Percentiles rank a stretch among this genome's conserved stretches.
These are phyloP conservation scores for Aplocera efformata DNA, from an alignment of 2,888 invertebrate genomes.

Conservation along the genomic window DNA sequence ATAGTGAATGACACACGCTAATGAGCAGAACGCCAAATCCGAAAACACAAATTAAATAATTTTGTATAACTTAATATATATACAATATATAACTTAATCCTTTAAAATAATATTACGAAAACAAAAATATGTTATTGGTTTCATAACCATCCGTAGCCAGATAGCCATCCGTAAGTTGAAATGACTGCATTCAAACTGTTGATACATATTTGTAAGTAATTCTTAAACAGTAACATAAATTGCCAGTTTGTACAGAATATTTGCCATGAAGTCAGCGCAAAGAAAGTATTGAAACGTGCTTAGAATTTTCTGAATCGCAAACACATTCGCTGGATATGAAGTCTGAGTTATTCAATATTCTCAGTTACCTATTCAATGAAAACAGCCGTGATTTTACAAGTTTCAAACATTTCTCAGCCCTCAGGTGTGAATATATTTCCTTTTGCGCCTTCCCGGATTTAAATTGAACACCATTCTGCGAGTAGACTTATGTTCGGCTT, in stretches of 20 bases:
- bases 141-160: too few relatives aligned
- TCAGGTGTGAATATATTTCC: constrained; percentile 26
- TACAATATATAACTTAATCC: too few relatives aligned
- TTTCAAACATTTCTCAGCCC: constrained; percentile 28
- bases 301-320: constrained; percentile 40
- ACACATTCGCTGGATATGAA: constrained; percentile 31
- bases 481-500: constrained; percentile 9
- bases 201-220: too few relatives aligned
- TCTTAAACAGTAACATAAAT: too few relatives aligned
- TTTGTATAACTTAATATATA: too few relatives aligned
- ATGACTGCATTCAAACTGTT: too few relatives aligned
- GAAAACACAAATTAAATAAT: too few relatives aligned
- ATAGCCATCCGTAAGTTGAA: too few relatives aligned
- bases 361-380: constrained; percentile 32
- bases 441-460: constrained; percentile 11
- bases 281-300: constrained; percentile 40
- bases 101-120: too few relatives aligned
- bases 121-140: too few relatives aligned
- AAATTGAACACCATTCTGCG: constrained; percentile 8
- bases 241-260: constrained; percentile 6
- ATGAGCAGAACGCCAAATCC: too few relatives aligned
- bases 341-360: constrained; percentile 33
- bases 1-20: too few relatives aligned
- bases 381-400: constrained; percentile 28
- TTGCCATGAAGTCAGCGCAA: constrained; percentile 21